phyloP scores from a whole-genome alignment of 2,888 invertebrate species.

The Antheraea assamensis region DNA sequence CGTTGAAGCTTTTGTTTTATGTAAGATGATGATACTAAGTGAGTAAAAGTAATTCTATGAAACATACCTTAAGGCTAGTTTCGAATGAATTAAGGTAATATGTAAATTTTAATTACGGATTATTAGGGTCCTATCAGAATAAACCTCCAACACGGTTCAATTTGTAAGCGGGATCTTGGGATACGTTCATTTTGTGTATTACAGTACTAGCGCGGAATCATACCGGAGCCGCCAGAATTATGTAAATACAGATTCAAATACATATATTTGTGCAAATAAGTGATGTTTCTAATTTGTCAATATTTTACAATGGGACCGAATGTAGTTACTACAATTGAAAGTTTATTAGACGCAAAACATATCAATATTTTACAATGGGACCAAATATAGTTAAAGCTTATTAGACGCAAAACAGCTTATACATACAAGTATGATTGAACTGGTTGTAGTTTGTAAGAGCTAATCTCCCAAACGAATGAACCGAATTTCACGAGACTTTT shows the following conservation, averaged over 20 bases:
- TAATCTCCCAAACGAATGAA: too few relatives aligned
- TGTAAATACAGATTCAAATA: constrained; percentile 74
- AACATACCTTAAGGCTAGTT: background rate
- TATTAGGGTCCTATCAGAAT: constrained; percentile 51
- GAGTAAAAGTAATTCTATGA: background rate
- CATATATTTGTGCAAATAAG: constrained; percentile 56
- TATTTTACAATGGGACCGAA: constrained; percentile 11
- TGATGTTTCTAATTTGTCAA: constrained; percentile 34
- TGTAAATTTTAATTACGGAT: constrained; percentile 16
- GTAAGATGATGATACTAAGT: background rate
- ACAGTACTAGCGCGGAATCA: constrained; percentile 71
- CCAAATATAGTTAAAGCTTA: background rate
- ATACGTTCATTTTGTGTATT: constrained; percentile 79
- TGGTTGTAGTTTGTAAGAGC: too few relatives aligned
- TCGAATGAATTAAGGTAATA: background rate
- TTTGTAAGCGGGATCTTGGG: constrained; percentile 81
- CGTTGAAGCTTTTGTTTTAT: background rate
- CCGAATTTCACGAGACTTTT: too few relatives aligned
- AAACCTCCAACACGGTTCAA: constrained; percentile 64
- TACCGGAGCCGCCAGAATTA: constrained; percentile 67
- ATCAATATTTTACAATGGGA: constrained; percentile 17
- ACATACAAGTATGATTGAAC: background rate
- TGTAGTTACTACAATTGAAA: too few relatives aligned
- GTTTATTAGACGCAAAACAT: too few relatives aligned
- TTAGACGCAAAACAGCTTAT: background rate